A percentile compares a stretch with the other conserved stretches of the same genome.
Conservation (phyloP, 2,888 invertebrate species). For the Fragum whitleyi region DNA sequence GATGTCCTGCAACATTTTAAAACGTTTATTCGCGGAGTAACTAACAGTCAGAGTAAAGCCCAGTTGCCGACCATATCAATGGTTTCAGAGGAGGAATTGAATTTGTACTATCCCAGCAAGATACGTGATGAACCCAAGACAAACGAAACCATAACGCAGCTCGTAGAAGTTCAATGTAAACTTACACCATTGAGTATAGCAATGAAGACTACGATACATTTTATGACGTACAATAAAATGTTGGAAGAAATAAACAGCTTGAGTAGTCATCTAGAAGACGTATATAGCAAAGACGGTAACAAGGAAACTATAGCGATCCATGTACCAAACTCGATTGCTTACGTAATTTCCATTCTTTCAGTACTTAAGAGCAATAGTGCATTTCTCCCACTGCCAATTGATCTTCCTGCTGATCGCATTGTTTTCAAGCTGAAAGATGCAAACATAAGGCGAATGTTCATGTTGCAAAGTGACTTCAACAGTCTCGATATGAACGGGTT, state of each 20-base stretch:
- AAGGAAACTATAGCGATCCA: conserved; percentile 66
- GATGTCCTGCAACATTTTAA: conserved; percentile 70
- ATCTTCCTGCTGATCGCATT: conserved; percentile 72
- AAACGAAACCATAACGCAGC: conserved; percentile 35
- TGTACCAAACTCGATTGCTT: conserved; percentile 70
- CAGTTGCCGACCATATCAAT: conserved; percentile 58
- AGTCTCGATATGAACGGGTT: conserved; percentile 46
- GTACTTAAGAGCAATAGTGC: conserved; percentile 63
- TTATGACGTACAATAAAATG: conserved; percentile 60
- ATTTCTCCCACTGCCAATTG: conserved; percentile 77
- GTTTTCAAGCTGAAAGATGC: conserved; percentile 73
- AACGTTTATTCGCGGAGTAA: conserved; percentile 66
- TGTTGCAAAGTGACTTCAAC: conserved; percentile 41
- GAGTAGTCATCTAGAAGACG: conserved; percentile 24
- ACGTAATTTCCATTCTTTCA: conserved; percentile 85
- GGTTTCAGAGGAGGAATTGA: conserved; percentile 64
- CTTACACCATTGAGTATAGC: conserved; percentile 62
- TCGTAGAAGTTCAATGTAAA: conserved; percentile 57
- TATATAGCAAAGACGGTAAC: background rate
- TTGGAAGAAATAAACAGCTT: conserved; percentile 48
- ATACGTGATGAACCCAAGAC: background rate
- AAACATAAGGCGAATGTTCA: conserved; percentile 60
- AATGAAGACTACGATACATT: conserved; percentile 53
- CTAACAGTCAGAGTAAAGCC: background rate
- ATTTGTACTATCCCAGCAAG: conserved; percentile 47